A percentile compares a stretch with the other conserved stretches of the same genome.
Conservation (phyloP, 2,888 invertebrate genomes). For the Stratiomys singularior region DNA sequence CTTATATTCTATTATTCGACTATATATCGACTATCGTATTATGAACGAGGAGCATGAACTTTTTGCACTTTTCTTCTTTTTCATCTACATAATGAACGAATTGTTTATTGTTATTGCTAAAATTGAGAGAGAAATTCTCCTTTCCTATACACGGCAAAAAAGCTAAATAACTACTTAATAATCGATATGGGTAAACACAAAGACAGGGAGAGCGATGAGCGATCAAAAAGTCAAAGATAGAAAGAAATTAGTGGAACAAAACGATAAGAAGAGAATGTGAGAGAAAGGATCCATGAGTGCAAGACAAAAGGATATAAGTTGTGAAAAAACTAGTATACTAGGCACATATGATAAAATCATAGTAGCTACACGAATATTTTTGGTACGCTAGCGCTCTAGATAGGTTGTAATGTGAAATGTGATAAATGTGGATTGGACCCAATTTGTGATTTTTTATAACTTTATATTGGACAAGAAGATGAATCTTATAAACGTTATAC, state of each 20-base stretch:
- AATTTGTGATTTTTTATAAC: conserved; percentile 47
- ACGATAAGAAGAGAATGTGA: not conserved
- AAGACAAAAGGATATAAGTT: not conserved
- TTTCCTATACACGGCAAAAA: not conserved
- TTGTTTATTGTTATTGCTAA: conserved; percentile 14
- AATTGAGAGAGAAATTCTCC: conserved; percentile 9
- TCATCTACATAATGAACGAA: not conserved
- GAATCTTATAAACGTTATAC: conserved; percentile 18
- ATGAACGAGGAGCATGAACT: not conserved
- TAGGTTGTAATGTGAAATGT: conserved; percentile 46
- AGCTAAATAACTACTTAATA: not conserved
- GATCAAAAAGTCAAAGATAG: not conserved
- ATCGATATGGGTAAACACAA: not conserved
- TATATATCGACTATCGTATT: not conserved
- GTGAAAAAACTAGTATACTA: not conserved
- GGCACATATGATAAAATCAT: not conserved
- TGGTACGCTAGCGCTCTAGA: conserved; percentile 41
- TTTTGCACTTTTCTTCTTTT: conserved; percentile 32
- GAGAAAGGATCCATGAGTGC: not conserved
- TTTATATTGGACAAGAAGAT: conserved; percentile 31
- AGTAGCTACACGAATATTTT: conserved; percentile 2
- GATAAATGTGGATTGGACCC: conserved; percentile 46
- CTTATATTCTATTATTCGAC: not conserved
- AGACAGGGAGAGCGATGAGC: conserved; percentile 19
- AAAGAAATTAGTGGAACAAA: not conserved